Base-by-base conservation (phyloP, 2,888 invertebrate species). In the Leptinotarsa peninsularis region DNA sequence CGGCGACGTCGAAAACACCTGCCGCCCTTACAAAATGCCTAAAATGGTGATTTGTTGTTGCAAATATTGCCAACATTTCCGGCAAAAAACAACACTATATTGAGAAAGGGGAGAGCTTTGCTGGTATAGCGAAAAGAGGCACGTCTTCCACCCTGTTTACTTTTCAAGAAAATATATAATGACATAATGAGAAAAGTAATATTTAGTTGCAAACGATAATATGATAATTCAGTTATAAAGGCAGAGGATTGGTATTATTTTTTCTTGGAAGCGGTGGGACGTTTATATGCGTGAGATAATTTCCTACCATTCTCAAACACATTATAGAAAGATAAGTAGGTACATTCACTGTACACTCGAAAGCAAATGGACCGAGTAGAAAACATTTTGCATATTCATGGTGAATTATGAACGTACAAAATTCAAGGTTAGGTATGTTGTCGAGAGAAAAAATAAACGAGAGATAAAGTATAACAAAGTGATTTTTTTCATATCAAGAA, bases 31-130 rank as follows among this genome's bases (percentile, higher is more conserved):
- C 73, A 68, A 54, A 70, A 70, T 54, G 74, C 70, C 74, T 67
- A 50, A 71, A 74, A 74, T 58, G 68, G 76, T 76, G 76, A 76
- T 76, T 76, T 76, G 76, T 76, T 74, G 76, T 76, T 76, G 76
- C 76, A 76, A 76, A 74, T 76, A 76, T 76, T 67, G 76, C 76
- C 76, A 27, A 67, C 75, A 49, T 72, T 74, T 73, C 66, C 52
- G 63, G 67, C 73, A 73, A 71, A 71, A 76, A 76, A 74, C 76
- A 67, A 67, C 71, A 74, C 70, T 68, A 74, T 72, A 74, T 74
- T 50, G 71, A 76, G 76, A 71, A 70, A 49, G 63, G 66, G 21
- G 54, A 33, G 43, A 43, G 56, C 43, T 56, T n/a, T 43, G 27
- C 17, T 43, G 63, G 17, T 43, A 43, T 63, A 33, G 43, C 43